Conservation (phyloP, 2,888 invertebrate species). For the Sceliomorpha sp. region DNA sequence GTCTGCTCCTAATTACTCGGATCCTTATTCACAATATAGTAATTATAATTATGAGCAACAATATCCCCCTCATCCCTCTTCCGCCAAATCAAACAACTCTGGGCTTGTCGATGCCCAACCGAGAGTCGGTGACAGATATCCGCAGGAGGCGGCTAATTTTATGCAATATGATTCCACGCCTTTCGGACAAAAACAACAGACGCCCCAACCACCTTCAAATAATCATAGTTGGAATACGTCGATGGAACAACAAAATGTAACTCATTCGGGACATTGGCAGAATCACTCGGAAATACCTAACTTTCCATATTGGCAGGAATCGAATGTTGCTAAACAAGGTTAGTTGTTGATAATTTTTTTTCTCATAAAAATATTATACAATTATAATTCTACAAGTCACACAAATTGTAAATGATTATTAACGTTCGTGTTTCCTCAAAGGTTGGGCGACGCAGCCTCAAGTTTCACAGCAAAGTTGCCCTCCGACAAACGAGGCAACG, state of each 20-base stretch:
- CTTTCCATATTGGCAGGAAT: conserved; percentile 66
- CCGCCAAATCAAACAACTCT: no score
- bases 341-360: conserved; percentile 17
- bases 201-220: conserved; percentile 46
- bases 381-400: conserved; percentile 7
- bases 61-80: conserved; percentile 33
- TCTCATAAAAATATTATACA: conserved; percentile 55
- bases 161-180: no score
- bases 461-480: conserved; percentile 5
- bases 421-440: conserved; percentile 7
- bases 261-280: conserved; percentile 63
- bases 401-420: background rate
- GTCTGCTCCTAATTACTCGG: conserved; percentile 64
- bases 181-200: conserved; percentile 56
- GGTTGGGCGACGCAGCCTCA: conserved; percentile 35
- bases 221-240: conserved; percentile 67
- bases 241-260: conserved; percentile 58
- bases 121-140: no score
- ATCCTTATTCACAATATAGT: conserved; percentile 64
- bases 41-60: conserved; percentile 66
- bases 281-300: conserved; percentile 62
- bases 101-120: no score
- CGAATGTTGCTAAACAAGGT: conserved; percentile 56
- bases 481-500: conserved; percentile 37
- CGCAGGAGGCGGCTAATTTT: conserved; percentile 31